Percentiles rank a stretch among this genome's conserved stretches.
These are phyloP conservation scores for Gallinago media DNA, from an alignment of 2,113 vertebrate species.

Conservation along the genomic window DNA sequence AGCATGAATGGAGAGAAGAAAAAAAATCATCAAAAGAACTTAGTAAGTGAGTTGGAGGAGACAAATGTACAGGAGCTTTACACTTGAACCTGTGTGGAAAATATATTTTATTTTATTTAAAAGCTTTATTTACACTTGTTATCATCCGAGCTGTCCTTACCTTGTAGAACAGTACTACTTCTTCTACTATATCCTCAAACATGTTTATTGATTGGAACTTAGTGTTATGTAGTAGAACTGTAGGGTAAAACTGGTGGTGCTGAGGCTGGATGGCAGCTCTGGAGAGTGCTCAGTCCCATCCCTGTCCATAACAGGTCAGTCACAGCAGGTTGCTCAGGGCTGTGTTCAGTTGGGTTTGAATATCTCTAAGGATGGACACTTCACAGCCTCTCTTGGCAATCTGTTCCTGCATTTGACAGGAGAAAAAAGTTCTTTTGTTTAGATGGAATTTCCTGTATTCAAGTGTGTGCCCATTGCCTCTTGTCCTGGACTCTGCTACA, in stretches of 20 bases:
- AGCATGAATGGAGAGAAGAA: not conserved
- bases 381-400: not conserved
- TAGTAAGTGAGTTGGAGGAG: not conserved
- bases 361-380: not conserved
- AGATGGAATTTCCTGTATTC: not conserved
- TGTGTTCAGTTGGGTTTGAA: not conserved
- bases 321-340: not conserved
- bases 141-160: not conserved
- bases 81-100: not conserved
- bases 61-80: not conserved
- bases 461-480: not conserved
- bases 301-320: not conserved
- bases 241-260: not conserved
- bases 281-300: fast-evolving
- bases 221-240: fast-evolving
- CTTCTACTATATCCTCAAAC: not conserved
- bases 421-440: not conserved
- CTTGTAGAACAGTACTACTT: not conserved
- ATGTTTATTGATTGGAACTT: not conserved
- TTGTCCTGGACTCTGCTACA: not conserved
- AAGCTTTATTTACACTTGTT: not conserved
- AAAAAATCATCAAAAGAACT: not conserved
- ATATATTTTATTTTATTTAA: not conserved
- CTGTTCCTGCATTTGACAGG: not conserved
- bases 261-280: not conserved